A percentile compares a stretch with the other conserved stretches of the same genome.
phyloP scores from a whole-genome alignment of 92 coral and sea anemone species.

The Paramuricea clavata region DNA sequence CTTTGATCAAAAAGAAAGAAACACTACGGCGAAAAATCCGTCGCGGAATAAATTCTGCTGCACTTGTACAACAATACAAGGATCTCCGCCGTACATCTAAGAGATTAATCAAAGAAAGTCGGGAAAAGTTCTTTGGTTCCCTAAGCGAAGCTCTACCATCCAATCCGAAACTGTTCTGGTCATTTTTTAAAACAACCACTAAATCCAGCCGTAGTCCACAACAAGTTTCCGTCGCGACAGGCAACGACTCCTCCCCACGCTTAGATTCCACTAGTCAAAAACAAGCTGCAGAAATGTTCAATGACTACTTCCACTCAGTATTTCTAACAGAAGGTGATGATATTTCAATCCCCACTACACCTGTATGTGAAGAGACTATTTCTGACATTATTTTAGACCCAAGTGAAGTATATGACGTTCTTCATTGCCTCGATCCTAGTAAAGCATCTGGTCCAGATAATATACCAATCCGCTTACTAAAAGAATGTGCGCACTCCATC shows the following conservation, averaged over 20 bases:
- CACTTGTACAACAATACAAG: neutral
- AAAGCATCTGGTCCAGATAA: neutral
- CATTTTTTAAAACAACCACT: neutral
- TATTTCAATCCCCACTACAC: neutral
- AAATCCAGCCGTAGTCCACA: neutral
- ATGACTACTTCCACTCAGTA: neutral
- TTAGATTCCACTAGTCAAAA: neutral
- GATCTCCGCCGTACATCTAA: conserved; percentile 19
- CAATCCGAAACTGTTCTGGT: conserved; percentile 21
- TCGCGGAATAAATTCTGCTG: neutral
- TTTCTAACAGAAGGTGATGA: neutral
- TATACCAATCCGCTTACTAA: neutral
- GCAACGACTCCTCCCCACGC: neutral
- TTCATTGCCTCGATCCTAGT: neutral
- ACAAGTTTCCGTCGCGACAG: neutral
- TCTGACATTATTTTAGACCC: neutral
- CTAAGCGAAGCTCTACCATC: neutral
- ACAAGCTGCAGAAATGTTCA: neutral
- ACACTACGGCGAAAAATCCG: conserved; percentile 1
- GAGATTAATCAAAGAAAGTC: conserved; percentile 23
- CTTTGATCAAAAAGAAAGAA: conserved; percentile 7
- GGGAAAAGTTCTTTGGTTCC: conserved; percentile 1
- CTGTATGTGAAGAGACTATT: neutral
- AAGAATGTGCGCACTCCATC: neutral
- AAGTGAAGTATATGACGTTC: neutral